Percentiles rank a stretch among this genome's conserved stretches.
Evolutionary conservation across 2,113 vertebrate species (phyloP).

Genomic region (Bostrychus sinensis): DNA sequence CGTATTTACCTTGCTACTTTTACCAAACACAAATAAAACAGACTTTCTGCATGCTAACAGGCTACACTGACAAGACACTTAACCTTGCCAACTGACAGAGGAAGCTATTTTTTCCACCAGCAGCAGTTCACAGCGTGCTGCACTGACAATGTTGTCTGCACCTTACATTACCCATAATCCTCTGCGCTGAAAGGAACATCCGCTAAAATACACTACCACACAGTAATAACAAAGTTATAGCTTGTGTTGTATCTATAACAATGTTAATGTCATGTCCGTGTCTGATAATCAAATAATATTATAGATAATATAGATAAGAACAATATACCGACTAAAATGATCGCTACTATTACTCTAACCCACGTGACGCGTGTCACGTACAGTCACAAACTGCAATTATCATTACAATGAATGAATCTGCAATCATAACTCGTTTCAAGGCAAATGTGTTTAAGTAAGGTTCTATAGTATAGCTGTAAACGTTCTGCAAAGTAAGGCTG

Average conservation of each 20-base stretch:
- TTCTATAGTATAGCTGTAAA: no score
- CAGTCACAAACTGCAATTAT: background rate
- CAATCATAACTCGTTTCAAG: background rate
- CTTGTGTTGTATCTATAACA: background rate
- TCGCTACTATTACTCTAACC: background rate
- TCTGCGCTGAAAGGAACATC: conserved; percentile 56
- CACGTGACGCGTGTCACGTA: conserved; percentile 13
- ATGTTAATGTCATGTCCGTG: background rate
- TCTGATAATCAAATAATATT: background rate
- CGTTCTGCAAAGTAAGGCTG: background rate
- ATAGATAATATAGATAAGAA: background rate
- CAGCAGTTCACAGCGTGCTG: conserved; percentile 70
- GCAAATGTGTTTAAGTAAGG: no score
- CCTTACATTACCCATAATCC: conserved; percentile 77
- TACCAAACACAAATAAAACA: conserved; percentile 6
- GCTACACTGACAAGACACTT: conserved; percentile 7
- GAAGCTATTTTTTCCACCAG: conserved; percentile 43
- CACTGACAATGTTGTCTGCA: conserved; percentile 26
- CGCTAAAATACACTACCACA: conserved; percentile 16
- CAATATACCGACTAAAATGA: no score
- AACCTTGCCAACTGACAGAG: conserved; percentile 27
- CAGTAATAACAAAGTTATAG: background rate
- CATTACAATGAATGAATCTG: conserved; percentile 25
- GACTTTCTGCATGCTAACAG: conserved; percentile 37
- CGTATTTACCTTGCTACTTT: conserved; percentile 18